Evolutionary conservation across 2,113 vertebrate genomes (phyloP).

Genomic region (Athene cunicularia): DNA sequence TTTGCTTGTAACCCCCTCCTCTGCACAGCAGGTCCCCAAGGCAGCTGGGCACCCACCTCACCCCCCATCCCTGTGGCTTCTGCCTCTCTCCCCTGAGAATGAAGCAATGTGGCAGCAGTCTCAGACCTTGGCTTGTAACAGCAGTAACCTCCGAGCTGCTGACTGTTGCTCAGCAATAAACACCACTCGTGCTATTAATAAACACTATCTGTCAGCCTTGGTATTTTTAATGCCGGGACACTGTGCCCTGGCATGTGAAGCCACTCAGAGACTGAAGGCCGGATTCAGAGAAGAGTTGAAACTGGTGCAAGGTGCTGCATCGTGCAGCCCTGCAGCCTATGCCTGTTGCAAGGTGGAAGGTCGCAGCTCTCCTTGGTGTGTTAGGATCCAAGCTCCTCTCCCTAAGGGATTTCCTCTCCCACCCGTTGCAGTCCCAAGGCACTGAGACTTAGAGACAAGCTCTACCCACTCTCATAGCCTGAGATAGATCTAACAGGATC

Average conservation of each 20-base stretch:
- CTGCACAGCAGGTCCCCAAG: background rate
- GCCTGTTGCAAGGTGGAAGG: background rate
- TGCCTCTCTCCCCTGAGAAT: background rate
- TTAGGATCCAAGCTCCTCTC: background rate
- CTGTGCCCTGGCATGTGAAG: conserved; percentile 52
- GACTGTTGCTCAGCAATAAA: conserved; percentile 75
- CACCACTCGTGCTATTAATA: conserved; percentile 72
- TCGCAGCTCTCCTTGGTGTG: background rate
- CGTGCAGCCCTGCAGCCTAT: background rate
- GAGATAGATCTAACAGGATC: background rate
- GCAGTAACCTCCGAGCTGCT: conserved; percentile 68
- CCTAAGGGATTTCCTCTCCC: background rate
- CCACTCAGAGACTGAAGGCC: conserved; percentile 40
- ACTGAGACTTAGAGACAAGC: background rate
- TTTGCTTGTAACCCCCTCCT: background rate
- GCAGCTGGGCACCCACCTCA: accelerated
- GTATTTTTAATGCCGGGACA: conserved; percentile 72
- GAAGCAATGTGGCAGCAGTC: conserved; percentile 36
- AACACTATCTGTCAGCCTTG: conserved; percentile 71
- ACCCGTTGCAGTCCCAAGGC: background rate
- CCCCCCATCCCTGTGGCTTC: background rate
- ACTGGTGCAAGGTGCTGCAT: background rate
- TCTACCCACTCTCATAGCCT: background rate
- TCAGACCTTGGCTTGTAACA: conserved; percentile 65
- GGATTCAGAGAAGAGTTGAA: background rate